These are phyloP conservation scores for Osmerus mordax DNA, from an alignment of 2,113 vertebrate genomes.

Conservation along the genomic window DNA sequence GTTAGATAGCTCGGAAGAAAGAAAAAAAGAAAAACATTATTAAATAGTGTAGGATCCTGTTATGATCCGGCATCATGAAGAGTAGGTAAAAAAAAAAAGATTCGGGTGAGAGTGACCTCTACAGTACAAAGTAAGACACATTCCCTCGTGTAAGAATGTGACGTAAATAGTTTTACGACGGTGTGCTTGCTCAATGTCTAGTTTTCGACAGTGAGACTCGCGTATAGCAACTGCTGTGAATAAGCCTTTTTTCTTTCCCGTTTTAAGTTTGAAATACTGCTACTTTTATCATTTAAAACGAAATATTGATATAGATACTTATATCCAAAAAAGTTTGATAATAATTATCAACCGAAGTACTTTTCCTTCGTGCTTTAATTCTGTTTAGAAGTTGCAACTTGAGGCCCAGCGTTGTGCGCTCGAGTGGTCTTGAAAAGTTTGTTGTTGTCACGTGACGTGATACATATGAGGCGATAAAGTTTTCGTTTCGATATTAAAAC, in stretches of 20 bases:
- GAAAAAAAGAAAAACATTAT: no score
- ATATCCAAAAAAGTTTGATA: neutral
- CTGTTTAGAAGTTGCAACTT: conserved; percentile 40
- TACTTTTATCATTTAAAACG: neutral
- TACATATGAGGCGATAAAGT: conserved; percentile 73
- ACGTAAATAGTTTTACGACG: conserved; percentile 67
- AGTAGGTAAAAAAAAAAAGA: no score
- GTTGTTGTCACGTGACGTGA: conserved; percentile 81
- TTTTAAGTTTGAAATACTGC: conserved; percentile 1
- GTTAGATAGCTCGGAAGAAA: no score
- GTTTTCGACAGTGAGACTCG: conserved; percentile 66
- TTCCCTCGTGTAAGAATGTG: conserved; percentile 20
- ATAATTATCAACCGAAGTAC: conserved; percentile 4
- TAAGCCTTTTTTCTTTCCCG: conserved; percentile 23
- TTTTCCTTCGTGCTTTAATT: conserved; percentile 25
- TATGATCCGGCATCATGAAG: no score
- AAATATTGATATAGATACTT: neutral
- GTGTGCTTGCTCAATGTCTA: conserved; percentile 64
- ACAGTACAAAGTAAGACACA: conserved; percentile 26
- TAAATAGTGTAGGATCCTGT: no score
- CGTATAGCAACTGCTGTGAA: conserved; percentile 50
- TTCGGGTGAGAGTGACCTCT: conserved; percentile 45
- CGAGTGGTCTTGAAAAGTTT: conserved; percentile 70
- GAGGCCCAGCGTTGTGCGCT: conserved; percentile 58
- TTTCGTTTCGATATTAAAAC: conserved; percentile 58